These are phyloP conservation scores for Sesia bembeciformis DNA, from an alignment of 2,888 invertebrate genomes.

Conservation along the genomic window DNA sequence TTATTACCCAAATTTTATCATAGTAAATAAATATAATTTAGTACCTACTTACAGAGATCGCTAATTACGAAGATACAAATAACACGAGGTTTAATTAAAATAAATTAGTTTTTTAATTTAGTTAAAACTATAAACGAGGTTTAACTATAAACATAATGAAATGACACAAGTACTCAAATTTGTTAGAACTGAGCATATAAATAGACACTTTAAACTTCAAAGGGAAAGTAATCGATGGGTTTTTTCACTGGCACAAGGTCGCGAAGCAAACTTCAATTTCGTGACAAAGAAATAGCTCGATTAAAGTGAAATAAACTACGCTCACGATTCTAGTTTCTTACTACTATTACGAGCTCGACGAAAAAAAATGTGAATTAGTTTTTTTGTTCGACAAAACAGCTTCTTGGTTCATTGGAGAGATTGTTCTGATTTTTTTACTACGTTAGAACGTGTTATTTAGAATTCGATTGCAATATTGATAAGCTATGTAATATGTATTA, in stretches of 20 bases:
- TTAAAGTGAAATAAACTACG: conserved; percentile 12
- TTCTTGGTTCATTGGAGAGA: conserved; percentile 22
- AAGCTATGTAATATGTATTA: no score
- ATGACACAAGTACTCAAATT: conserved; percentile 3
- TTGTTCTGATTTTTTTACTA: no score
- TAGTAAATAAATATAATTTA: no score
- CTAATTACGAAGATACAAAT: no score
- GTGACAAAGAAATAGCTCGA: conserved; percentile 33
- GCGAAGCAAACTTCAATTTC: conserved; percentile 23
- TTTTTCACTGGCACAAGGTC: conserved; percentile 25
- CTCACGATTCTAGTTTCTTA: conserved; percentile 21
- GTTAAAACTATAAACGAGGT: no score
- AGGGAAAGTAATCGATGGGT: conserved; percentile 36
- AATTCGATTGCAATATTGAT: background rate
- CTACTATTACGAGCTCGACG: conserved; percentile 18
- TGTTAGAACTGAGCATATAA: background rate
- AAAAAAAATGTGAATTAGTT: conserved; percentile 18
- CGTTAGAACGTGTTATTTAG: conserved; percentile 19
- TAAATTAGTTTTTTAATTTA: no score
- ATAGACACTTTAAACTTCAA: conserved; percentile 33
- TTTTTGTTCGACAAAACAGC: conserved; percentile 22
- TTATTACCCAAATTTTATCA: no score
- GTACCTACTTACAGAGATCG: no score
- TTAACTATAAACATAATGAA: background rate
- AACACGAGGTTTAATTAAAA: background rate